Percentiles rank a stretch among this genome's conserved stretches.
These are phyloP conservation scores for Leptoteleia sp. DNA, from an alignment of 1,140 invertebrate species.

Conservation along the genomic window DNA sequence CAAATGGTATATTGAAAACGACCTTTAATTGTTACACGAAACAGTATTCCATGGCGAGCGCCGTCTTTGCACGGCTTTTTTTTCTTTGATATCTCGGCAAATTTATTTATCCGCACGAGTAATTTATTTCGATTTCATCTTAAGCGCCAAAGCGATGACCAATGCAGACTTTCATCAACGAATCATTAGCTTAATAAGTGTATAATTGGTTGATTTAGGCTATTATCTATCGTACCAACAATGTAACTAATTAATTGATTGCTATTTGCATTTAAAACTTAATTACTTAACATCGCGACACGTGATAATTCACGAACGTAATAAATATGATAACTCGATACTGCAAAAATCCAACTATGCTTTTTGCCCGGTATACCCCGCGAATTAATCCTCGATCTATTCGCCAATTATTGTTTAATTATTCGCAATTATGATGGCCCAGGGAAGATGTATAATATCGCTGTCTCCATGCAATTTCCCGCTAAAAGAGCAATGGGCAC, in stretches of 20 bases:
- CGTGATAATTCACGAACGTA: slow-evolving; percentile 23
- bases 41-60: not conserved
- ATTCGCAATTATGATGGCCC: slow-evolving; percentile 38
- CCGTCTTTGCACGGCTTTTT: not conserved
- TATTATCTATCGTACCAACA: slow-evolving; percentile 63
- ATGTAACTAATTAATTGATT: slow-evolving; percentile 78
- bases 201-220: slow-evolving; percentile 74
- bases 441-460: slow-evolving; percentile 12
- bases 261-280: slow-evolving; percentile 77
- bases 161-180: slow-evolving; percentile 45
- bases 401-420: slow-evolving; percentile 48
- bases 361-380: slow-evolving; percentile 15
- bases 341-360: slow-evolving; percentile 20
- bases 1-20: not conserved
- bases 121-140: slow-evolving; percentile 47
- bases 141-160: slow-evolving; percentile 23
- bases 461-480: slow-evolving; percentile 11
- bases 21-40: slow-evolving; percentile 1
- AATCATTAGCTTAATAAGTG: slow-evolving; percentile 63
- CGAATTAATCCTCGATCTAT: slow-evolving; percentile 35
- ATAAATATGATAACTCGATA: slow-evolving; percentile 41
- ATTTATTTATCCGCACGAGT: not conserved
- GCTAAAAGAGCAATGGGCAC: no score
- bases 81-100: not conserved
- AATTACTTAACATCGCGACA: slow-evolving; percentile 51